These are phyloP conservation scores for Lepidotrigona ventralis DNA, from an alignment of 1,140 invertebrate genomes.

Conservation along the genomic window DNA sequence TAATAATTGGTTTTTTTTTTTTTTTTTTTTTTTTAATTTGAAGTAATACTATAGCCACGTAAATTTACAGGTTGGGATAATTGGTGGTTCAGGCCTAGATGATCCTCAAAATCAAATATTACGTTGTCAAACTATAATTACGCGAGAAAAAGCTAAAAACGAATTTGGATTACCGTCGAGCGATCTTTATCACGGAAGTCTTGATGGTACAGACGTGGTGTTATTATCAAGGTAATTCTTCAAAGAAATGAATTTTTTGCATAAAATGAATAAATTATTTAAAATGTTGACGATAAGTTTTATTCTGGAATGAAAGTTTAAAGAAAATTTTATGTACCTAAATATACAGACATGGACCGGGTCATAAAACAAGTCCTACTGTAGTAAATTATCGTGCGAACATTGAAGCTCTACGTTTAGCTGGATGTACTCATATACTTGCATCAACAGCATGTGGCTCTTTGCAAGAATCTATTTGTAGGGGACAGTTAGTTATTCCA, in stretches of 20 bases:
- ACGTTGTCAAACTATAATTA: conserved; percentile 82
- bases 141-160: conserved; percentile 80
- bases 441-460: conserved; percentile 97
- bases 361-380: conserved; percentile 90
- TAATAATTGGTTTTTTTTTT: conserved; percentile 88
- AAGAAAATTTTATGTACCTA: neutral
- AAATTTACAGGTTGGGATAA: conserved; percentile 91
- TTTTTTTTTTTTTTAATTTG: neutral
- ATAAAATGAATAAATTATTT: neutral
- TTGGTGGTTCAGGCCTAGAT: conserved; percentile 96
- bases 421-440: conserved; percentile 95
- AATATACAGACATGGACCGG: conserved; percentile 89
- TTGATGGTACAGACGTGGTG: conserved; percentile 89
- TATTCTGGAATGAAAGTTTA: neutral
- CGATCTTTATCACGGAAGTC: conserved; percentile 88
- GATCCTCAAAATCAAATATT: conserved; percentile 88
- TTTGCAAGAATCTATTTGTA: conserved; percentile 91
- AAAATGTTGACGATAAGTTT: neutral
- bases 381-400: conserved; percentile 98
- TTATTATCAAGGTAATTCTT: conserved; percentile 86
- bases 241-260: neutral
- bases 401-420: conserved; percentile 93
- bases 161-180: conserved; percentile 92
- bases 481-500: conserved; percentile 93
- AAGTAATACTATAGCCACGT: neutral